These are phyloP conservation scores for Xiphorhynchus erythropygius DNA, from an alignment of 2,797 vertebrate species.

Conservation along the genomic window DNA sequence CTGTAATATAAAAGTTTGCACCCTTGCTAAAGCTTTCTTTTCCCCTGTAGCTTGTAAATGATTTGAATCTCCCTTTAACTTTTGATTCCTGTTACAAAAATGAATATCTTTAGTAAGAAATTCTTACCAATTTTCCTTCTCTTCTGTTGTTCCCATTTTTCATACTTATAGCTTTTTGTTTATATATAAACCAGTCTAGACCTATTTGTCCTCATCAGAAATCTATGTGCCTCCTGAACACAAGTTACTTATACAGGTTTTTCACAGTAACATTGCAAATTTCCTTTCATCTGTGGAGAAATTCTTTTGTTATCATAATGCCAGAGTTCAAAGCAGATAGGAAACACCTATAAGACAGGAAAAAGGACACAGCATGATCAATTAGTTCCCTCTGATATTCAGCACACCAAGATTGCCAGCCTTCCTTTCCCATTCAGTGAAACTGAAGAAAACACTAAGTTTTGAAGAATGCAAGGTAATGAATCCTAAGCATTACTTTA, in stretches of 20 bases:
- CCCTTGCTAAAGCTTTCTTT: neutral
- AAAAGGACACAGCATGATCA: neutral
- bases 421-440: neutral
- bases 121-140: neutral
- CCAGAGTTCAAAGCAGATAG: neutral
- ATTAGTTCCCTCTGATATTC: neutral
- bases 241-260: neutral
- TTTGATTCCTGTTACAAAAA: neutral
- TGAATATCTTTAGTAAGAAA: neutral
- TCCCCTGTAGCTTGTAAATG: neutral
- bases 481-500: neutral
- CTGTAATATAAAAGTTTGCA: neutral
- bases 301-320: neutral
- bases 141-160: neutral
- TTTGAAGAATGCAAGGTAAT: neutral
- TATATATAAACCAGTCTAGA: neutral
- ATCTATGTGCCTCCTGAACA: neutral
- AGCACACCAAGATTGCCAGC: neutral
- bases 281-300: neutral
- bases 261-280: neutral
- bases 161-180: neutral
- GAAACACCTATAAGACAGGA: neutral
- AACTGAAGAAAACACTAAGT: neutral
- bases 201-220: neutral
- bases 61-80: neutral